Evolutionary conservation across 2,888 invertebrate genomes (phyloP).

Genomic region (Cyrtodaria siliqua): DNA sequence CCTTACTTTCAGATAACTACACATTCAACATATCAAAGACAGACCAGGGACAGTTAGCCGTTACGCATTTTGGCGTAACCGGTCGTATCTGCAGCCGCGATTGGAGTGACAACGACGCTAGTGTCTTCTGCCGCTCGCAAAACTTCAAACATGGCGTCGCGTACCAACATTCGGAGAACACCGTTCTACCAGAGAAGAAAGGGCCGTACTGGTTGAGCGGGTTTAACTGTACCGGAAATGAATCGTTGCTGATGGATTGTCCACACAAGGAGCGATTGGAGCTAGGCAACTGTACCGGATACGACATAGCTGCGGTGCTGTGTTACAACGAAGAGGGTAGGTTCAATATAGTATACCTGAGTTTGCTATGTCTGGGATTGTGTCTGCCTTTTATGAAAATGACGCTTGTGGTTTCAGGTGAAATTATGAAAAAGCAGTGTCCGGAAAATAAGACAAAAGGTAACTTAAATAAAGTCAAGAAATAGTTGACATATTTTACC

Average conservation of each 20-base stretch:
- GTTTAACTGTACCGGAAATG: constrained; percentile 78
- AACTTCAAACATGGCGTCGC: constrained; percentile 70
- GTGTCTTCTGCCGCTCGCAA: constrained; percentile 87
- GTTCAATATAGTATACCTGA: constrained; percentile 1
- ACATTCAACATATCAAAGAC: constrained; percentile 57
- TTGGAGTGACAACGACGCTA: constrained; percentile 90
- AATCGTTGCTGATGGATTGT: constrained; percentile 71
- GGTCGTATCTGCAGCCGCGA: constrained; percentile 91
- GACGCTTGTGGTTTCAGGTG: no score
- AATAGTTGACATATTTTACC: no score
- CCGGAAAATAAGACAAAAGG: no score
- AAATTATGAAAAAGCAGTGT: no score
- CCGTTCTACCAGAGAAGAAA: constrained; percentile 44
- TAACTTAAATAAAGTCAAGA: no score
- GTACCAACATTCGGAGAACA: constrained; percentile 64
- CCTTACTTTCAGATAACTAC: constrained; percentile 70
- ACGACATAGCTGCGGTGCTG: constrained; percentile 76
- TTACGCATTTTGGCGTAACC: constrained; percentile 78
- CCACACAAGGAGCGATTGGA: constrained; percentile 63
- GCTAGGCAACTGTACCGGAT: constrained; percentile 74
- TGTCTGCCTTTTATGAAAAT: no score
- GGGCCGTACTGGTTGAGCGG: constrained; percentile 79
- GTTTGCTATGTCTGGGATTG: no score
- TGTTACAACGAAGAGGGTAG: constrained; percentile 75
- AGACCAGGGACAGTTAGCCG: constrained; percentile 66